Base-by-base conservation (phyloP, 2,888 invertebrate genomes). In the Scaptodrosophila latifasciaeformis region DNA sequence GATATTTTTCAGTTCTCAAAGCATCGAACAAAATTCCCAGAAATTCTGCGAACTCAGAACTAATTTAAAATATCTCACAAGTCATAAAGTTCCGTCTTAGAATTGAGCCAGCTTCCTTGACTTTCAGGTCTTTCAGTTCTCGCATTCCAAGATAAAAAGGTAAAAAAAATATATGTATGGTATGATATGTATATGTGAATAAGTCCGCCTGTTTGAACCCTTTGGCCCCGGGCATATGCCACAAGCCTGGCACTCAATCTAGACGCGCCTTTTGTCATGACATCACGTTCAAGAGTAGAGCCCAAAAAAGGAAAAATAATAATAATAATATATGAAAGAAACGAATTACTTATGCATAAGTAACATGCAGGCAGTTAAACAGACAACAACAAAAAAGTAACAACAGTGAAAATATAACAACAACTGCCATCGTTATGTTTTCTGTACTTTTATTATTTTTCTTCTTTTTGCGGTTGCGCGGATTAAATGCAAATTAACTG, bases 401-500 rank as follows among this genome's bases (percentile, higher is more conserved):
- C n/a, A 1, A 34, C 34, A 34, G 10, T 34, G 5, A 7, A 48
- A 34, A 49, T 67, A 54, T 63, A 65, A 62, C 59, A 60, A 65
- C 48, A 67, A 61, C 57, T 65, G 63, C 18, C 63, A 54, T 59
- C 58, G 64, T 39, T 49, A 34, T 56, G 56, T 40, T 39, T 60
- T 65, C 65, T 59, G n/a, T n/a, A n/a, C n/a, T n/a, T n/a, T 40
- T 56, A 39, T 24, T 50, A 30, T 39, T 43, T 51, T 34, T 47
- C 24, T 13, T 47, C 37, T 47, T 30, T 56, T 56, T 48, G 50
- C 49, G 49, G 67, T 46, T 59, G 63, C 45, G 62, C 64, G 70
- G 70, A 67, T 71, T 71, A 78, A 76, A 78, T 76, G 76, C 72
- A 78, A 78, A 76, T 75, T 75, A 75, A 72, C 59, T 70, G 69